Percentiles rank a stretch among this genome's conserved stretches.
Evolutionary conservation across 2,797 vertebrate species (phyloP).

Genomic region (Myotis myotis): DNA sequence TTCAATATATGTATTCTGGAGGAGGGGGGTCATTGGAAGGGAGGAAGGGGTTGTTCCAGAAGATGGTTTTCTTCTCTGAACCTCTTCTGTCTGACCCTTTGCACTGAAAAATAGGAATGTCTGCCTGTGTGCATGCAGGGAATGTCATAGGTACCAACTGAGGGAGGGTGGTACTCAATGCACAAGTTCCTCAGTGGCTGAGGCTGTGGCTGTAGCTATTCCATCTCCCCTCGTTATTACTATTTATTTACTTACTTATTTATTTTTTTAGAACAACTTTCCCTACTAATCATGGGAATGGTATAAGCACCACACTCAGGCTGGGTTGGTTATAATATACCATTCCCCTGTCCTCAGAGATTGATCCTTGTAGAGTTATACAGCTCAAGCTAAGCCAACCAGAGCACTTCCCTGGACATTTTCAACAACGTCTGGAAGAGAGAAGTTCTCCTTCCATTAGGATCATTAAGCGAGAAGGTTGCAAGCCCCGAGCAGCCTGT

Average conservation of each 20-base stretch:
- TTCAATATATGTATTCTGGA: not conserved
- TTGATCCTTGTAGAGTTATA: not conserved
- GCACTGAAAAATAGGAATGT: not conserved
- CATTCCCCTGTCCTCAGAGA: not conserved
- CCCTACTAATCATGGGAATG: not conserved
- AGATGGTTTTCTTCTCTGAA: not conserved
- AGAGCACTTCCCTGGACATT: not conserved
- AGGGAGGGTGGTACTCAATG: not conserved
- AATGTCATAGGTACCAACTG: not conserved
- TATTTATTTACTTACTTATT: not conserved
- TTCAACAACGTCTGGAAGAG: not conserved
- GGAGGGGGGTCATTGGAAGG: rapidly evolving
- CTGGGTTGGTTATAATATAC: not conserved
- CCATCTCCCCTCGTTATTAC: not conserved
- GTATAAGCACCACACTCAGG: not conserved
- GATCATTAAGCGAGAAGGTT: not conserved
- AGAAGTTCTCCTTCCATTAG: not conserved
- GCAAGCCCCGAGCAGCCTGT: not conserved
- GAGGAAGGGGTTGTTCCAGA: not conserved
- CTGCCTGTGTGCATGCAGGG: not conserved
- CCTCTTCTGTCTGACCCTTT: not conserved
- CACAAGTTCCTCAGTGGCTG: not conserved
- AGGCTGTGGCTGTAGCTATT: not conserved
- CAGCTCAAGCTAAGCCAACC: not conserved
- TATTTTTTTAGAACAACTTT: not conserved